Conservation (phyloP, 2,113 vertebrate species). For the Prolemur simus region DNA sequence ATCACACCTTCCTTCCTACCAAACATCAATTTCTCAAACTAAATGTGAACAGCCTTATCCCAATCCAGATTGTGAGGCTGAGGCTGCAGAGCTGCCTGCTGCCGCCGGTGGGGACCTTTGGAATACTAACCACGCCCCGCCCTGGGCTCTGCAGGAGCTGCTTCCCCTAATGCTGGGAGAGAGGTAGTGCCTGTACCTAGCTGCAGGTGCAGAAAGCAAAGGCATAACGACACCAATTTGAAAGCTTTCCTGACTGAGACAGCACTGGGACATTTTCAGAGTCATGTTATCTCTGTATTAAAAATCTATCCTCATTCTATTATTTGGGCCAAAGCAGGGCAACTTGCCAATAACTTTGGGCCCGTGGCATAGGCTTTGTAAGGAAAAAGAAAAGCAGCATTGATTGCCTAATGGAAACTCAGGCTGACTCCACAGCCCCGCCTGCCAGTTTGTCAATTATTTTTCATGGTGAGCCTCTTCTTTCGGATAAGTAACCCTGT, state of each 20-base stretch:
- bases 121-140: background rate
- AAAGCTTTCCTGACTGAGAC: background rate
- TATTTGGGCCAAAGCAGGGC: background rate
- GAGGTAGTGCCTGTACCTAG: rapidly evolving
- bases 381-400: background rate
- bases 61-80: background rate
- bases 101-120: rapidly evolving
- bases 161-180: background rate
- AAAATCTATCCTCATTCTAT: background rate
- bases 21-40: background rate
- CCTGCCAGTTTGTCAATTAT: background rate
- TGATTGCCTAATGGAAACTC: background rate
- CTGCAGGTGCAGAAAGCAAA: background rate
- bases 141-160: rapidly evolving
- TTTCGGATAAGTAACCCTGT: background rate
- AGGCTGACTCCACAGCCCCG: background rate
- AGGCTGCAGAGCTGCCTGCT: background rate
- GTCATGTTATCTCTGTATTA: background rate
- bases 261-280: background rate
- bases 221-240: rapidly evolving
- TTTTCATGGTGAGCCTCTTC: background rate
- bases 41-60: background rate
- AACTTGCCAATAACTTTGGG: background rate
- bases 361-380: background rate
- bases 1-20: background rate